Evolutionary conservation across 2,797 vertebrate genomes (phyloP), one percentile per base, ranked within the genome.

Genomic region (Scolopax rusticola): DNA sequence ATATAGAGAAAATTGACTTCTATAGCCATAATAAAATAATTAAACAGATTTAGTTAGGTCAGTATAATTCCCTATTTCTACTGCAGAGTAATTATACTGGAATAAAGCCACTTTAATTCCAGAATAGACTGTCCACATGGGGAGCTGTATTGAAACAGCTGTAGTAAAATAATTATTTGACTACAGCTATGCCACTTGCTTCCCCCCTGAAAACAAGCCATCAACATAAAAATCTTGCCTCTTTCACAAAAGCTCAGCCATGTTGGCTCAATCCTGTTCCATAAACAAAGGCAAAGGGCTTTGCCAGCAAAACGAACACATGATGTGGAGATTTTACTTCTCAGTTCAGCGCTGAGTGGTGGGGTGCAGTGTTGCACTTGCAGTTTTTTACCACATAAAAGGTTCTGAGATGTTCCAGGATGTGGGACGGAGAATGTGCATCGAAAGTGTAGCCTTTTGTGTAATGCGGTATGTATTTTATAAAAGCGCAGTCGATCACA

Each of bases 131-230:
- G 82, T 81, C 57, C 73, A 96, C 89, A 92, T 78, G 71, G 87
- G 87, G 59, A 94, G 61, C 61, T 87, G 65, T 71, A 89, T 68
- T 87, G 81, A 95, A 94, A 93, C 68, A 94, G 86, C 68, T 92
- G 68, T 75, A 94, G 90, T 68, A 89, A 93, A 97, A 94, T 87
- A 87, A 95, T 95, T 91, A 90, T 87, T 90, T 91, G 63, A 93
- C 86, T 90, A 89, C 24, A 92, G 56, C 53, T 57, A 93, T 40
- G 41, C n/a, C 0, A 0, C 33, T 89, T 0, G 0, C 24, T 74
- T 56, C 27, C 13, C 47, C 14, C 8, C 13, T 25, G 33, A 80
- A 95, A 89, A 27, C n/a, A 85, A 90, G 68, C 38, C 64, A 90
- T 76, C 71, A 50, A 75, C 78, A 87, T 43, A 92, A 93, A 94